phyloP scores from a whole-genome alignment of 2,888 invertebrate genomes.

The Atrina japonica region DNA sequence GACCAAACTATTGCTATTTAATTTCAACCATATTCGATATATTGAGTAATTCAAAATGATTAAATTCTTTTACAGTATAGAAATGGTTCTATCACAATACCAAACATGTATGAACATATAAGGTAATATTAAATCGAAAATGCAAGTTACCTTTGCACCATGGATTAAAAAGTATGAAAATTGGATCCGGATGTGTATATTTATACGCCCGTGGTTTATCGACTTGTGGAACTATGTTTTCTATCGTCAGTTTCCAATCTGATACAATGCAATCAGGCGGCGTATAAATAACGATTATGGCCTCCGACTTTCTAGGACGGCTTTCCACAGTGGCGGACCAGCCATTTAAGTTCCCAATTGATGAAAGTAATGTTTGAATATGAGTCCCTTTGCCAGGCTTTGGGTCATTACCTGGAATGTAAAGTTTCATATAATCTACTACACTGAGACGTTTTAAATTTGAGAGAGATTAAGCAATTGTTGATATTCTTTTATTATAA shows the following conservation, averaged over 20 bases:
- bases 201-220: constrained; percentile 52
- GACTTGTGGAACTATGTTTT: constrained; percentile 52
- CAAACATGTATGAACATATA: too few relatives aligned
- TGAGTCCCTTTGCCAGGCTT: constrained; percentile 66
- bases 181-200: constrained; percentile 81
- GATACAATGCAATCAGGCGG: constrained; percentile 66
- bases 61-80: neutral
- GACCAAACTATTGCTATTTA: too few relatives aligned
- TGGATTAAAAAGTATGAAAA: constrained; percentile 93
- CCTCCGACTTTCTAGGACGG: constrained; percentile 44
- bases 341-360: constrained; percentile 57
- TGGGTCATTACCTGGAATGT: constrained; percentile 58
- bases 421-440: neutral
- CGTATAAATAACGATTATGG: constrained; percentile 55
- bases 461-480: too few relatives aligned
- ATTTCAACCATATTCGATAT: too few relatives aligned
- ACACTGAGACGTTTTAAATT: too few relatives aligned
- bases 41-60: too few relatives aligned
- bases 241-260: constrained; percentile 69
- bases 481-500: too few relatives aligned
- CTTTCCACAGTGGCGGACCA: constrained; percentile 60
- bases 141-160: constrained; percentile 90
- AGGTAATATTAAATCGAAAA: too few relatives aligned
- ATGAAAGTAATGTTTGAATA: constrained; percentile 57
- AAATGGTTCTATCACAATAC: neutral